phyloP scores from a whole-genome alignment of 2,797 vertebrate species.

The Catamblyrhynchus diadema region DNA sequence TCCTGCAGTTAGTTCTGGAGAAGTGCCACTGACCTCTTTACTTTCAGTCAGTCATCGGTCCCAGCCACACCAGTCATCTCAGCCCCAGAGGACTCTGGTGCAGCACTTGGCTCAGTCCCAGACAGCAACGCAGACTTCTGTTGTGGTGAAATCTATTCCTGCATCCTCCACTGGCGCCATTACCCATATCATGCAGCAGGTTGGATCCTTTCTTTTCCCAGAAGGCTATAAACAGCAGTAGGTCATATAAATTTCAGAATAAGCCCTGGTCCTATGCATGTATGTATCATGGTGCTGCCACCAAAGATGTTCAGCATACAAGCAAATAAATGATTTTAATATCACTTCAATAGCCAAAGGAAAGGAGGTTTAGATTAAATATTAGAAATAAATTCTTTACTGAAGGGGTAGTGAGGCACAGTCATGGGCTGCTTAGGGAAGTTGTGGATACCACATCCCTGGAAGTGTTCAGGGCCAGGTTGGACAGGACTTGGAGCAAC shows the following conservation, averaged over 20 bases:
- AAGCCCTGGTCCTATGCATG: too few species aligned
- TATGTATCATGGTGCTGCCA: neutral
- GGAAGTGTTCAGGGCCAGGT: neutral
- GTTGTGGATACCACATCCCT: neutral
- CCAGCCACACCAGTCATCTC: constrained; percentile 77
- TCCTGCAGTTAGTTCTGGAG: constrained; percentile 60
- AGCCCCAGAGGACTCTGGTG: constrained; percentile 78
- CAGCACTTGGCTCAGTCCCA: constrained; percentile 82
- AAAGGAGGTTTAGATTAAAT: neutral
- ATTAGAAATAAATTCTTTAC: neutral
- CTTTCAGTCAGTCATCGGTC: constrained; percentile 83
- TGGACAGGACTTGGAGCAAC: neutral
- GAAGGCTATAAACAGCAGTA: neutral
- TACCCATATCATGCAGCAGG: constrained; percentile 85
- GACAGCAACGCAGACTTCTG: constrained; percentile 80
- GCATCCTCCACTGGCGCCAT: constrained; percentile 78
- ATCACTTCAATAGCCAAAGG: neutral
- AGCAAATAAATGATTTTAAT: neutral
- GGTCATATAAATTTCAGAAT: neutral
- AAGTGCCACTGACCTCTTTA: constrained; percentile 71
- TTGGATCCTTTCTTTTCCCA: constrained; percentile 65
- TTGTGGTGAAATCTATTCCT: constrained; percentile 82
- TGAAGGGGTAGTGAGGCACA: neutral
- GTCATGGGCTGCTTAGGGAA: neutral
- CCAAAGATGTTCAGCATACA: neutral